A percentile compares a stretch with the other conserved stretches of the same genome.
phyloP scores from a whole-genome alignment of 2,888 invertebrate genomes.

The Eupelmus urozonus region DNA sequence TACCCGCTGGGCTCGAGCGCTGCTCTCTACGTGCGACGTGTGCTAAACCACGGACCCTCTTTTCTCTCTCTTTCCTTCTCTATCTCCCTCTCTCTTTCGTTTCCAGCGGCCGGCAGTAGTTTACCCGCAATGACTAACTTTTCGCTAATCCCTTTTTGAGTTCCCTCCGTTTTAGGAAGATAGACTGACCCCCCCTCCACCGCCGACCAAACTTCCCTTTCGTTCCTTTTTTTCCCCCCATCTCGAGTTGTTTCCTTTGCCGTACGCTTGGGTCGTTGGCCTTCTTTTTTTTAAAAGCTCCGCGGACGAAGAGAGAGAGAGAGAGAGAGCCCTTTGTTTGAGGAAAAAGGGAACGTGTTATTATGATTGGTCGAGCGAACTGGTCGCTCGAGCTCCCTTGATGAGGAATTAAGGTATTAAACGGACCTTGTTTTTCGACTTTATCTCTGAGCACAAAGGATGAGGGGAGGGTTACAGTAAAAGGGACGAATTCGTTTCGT shows the following conservation, averaged over 20 bases:
- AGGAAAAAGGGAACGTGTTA: constrained; percentile 20
- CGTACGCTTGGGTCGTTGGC: no score
- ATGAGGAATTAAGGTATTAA: constrained; percentile 18
- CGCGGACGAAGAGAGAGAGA: no score
- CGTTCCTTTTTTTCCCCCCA: neutral
- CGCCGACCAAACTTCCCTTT: constrained; percentile 7
- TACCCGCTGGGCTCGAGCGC: neutral
- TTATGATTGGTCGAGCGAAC: constrained; percentile 11
- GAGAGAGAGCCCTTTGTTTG: constrained; percentile 18
- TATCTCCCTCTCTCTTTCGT: constrained; percentile 4
- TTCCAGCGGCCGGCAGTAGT: neutral
- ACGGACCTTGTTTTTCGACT: no score
- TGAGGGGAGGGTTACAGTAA: no score
- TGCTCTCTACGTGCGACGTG: constrained; percentile 63
- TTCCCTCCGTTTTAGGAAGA: constrained; percentile 36
- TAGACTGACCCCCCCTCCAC: constrained; percentile 26
- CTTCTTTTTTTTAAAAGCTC: constrained; percentile 11
- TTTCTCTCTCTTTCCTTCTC: constrained; percentile 6
- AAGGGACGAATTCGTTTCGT: no score
- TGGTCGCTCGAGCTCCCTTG: neutral
- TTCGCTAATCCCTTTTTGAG: constrained; percentile 60
- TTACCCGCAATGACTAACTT: constrained; percentile 59
- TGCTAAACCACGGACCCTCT: constrained; percentile 58
- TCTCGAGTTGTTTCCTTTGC: neutral
- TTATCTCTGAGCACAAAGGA: no score